Evolutionary conservation across 2,113 vertebrate genomes (phyloP), one percentile per base, ranked within the genome.

Genomic region (Coptodon bakossiorum): DNA sequence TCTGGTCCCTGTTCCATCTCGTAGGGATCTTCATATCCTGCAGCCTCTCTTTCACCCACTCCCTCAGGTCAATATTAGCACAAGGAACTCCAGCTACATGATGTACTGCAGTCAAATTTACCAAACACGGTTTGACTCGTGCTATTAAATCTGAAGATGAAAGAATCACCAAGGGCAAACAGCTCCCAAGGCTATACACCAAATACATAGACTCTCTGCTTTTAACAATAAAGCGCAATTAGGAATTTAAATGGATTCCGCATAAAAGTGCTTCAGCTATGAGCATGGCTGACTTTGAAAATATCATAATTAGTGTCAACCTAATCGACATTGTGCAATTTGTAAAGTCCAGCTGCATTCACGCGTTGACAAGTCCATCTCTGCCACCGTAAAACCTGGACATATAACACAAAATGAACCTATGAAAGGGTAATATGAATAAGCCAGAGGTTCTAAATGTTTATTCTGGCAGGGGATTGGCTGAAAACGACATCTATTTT

Each of bases 11-110:
- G 59, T 13, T 89, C 91, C 83, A 80, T 73, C 92, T 88, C 54
- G 7, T 19, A 88, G 82, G 89, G 89, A 90, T 92, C 92, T 82
- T 85, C 79, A 81, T 83, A 89, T 90, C 86, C 89, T 82, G 31
- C 89, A 73, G 88, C 66, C 54, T 86, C 54, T 86, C 38, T 27
- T 54, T 86, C 88, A 63, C 59, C 90, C 83, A 38, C 91, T 92
- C 85, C 89, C 88, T 83, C 90, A 56, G 93, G 93, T 94, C 91
- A 95, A 94, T 94, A 95, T 95, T 94, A 93, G 89, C 93, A 92
- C 88, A 92, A 90, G 90, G 91, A 91, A 85, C 88, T 91, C 88
- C 88, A 83, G 90, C 91, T 90, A 86, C 92, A 92, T 87, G 82
- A 92, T 92, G 91, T 90, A 91, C 88, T 88, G 45, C 82, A 86